Evolutionary conservation across 2,888 invertebrate species (phyloP).

Genomic region (Zelleria hepariella): DNA sequence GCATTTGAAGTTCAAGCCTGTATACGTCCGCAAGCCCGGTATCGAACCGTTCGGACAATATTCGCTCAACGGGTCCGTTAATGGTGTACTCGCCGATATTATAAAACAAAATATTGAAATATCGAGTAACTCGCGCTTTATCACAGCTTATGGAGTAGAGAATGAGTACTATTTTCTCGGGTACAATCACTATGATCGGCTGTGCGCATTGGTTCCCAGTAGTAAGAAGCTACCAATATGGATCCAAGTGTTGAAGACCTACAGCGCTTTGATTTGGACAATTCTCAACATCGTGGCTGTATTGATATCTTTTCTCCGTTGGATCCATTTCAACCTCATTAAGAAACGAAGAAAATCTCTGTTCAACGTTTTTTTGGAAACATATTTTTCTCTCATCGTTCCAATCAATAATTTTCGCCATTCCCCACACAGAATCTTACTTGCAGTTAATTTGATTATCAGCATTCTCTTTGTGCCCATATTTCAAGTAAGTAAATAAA

Average conservation of each 20-base stretch:
- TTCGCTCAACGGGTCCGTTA: not conserved
- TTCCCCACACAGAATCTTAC: not conserved
- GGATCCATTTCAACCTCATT: not conserved
- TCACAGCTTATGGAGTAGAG: constrained; percentile 4
- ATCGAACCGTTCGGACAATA: constrained; percentile 1
- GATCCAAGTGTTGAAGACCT: not conserved
- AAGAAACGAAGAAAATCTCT: not conserved
- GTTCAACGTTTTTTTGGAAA: not conserved
- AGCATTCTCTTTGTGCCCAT: constrained; percentile 3
- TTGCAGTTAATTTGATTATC: not conserved
- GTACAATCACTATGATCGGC: constrained; percentile 3
- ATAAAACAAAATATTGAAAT: constrained; percentile 3
- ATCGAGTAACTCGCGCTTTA: constrained; percentile 5
- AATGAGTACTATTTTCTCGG: constrained; percentile 4
- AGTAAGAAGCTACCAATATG: not conserved
- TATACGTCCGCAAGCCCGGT: not conserved
- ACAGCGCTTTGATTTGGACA: constrained; percentile 2
- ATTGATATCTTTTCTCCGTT: not conserved
- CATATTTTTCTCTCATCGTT: not conserved
- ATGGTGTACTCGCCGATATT: constrained; percentile 2
- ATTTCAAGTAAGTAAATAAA: constrained; percentile 5
- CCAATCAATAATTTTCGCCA: not conserved
- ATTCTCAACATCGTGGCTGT: not conserved
- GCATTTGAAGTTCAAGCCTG: constrained; percentile 1
- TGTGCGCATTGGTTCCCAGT: constrained; percentile 2